phyloP scores from a whole-genome alignment of 1,140 invertebrate species.

The Littorina saxatilis region DNA sequence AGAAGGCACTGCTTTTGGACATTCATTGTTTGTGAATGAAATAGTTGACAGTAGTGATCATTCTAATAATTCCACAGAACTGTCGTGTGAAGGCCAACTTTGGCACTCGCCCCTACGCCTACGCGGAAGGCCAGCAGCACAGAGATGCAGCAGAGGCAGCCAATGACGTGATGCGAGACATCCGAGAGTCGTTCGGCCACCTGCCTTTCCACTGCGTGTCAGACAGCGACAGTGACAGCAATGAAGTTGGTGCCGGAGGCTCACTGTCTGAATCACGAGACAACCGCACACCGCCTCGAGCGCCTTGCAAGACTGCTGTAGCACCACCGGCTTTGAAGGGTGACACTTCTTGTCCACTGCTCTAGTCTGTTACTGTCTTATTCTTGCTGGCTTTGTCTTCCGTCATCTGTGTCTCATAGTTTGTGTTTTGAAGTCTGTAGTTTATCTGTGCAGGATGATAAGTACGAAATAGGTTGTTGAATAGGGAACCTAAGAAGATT shows the following conservation, averaged over 20 bases:
- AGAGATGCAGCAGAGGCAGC: conserved; percentile 69
- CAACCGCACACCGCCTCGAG: conserved; percentile 54
- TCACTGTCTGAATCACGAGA: conserved; percentile 40
- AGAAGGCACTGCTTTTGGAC: too few relatives aligned
- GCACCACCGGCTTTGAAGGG: conserved; percentile 69
- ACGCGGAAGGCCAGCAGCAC: conserved; percentile 73
- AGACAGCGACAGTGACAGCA: conserved; percentile 71
- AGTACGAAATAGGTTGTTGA: too few relatives aligned
- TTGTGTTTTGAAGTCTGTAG: too few relatives aligned
- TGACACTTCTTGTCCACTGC: neutral
- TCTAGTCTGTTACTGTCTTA: too few relatives aligned
- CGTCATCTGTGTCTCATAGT: too few relatives aligned
- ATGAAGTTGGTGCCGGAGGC: conserved; percentile 37
- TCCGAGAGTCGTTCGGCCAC: conserved; percentile 69
- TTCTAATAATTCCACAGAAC: too few relatives aligned
- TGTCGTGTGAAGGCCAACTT: conserved; percentile 74
- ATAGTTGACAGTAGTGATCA: too few relatives aligned
- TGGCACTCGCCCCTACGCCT: conserved; percentile 73
- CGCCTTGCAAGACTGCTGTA: conserved; percentile 63
- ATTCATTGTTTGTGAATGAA: too few relatives aligned
- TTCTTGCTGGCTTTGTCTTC: too few relatives aligned
- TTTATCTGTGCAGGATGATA: too few relatives aligned
- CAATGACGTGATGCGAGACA: conserved; percentile 69
- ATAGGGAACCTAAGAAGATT: too few relatives aligned
- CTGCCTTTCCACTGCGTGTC: conserved; percentile 70